These are phyloP conservation scores for Zaprionus camerounensis DNA, from an alignment of 1,140 invertebrate species.

Conservation along the genomic window DNA sequence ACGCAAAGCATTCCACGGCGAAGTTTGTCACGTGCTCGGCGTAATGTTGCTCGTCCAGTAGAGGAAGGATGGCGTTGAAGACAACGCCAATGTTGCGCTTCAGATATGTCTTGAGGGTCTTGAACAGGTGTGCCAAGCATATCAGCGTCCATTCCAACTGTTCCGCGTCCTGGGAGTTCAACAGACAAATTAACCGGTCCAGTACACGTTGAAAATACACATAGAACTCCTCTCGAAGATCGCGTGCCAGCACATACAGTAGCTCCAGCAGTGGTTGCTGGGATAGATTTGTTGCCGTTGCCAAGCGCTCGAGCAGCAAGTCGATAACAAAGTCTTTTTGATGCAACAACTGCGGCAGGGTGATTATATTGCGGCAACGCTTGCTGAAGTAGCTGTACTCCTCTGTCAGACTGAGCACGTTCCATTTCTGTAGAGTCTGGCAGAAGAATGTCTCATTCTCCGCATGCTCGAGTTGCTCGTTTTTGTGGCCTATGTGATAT, in stretches of 20 bases:
- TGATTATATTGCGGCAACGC: slow-evolving; percentile 89
- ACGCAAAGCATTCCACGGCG: slow-evolving; percentile 97
- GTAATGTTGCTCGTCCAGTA: slow-evolving; percentile 88
- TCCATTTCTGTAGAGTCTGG: slow-evolving; percentile 94
- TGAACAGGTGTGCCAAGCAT: slow-evolving; percentile 94
- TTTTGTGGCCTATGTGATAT: slow-evolving; percentile 88
- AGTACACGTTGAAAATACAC: slow-evolving; percentile 90
- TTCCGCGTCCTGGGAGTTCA: slow-evolving; percentile 92
- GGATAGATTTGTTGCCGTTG: slow-evolving; percentile 88
- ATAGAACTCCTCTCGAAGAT: slow-evolving; percentile 95
- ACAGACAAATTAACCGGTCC: slow-evolving; percentile 88
- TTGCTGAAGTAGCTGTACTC: slow-evolving; percentile 91
- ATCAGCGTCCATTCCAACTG: slow-evolving; percentile 93
- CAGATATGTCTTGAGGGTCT: slow-evolving; percentile 92
- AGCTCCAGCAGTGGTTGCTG: slow-evolving; percentile 94
- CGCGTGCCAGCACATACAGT: slow-evolving; percentile 92
- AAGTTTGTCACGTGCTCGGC: slow-evolving; percentile 95
- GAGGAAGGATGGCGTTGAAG: slow-evolving; percentile 90
- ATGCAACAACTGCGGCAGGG: slow-evolving; percentile 91
- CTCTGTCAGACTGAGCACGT: slow-evolving; percentile 92
- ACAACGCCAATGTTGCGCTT: slow-evolving; percentile 91
- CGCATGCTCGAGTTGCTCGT: slow-evolving; percentile 86
- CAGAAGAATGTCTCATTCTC: slow-evolving; percentile 91
- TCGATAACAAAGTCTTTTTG: slow-evolving; percentile 91
- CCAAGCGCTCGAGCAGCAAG: slow-evolving; percentile 89